Conservation (phyloP, 2,797 vertebrate genomes). For the Trichosurus vulpecula region DNA sequence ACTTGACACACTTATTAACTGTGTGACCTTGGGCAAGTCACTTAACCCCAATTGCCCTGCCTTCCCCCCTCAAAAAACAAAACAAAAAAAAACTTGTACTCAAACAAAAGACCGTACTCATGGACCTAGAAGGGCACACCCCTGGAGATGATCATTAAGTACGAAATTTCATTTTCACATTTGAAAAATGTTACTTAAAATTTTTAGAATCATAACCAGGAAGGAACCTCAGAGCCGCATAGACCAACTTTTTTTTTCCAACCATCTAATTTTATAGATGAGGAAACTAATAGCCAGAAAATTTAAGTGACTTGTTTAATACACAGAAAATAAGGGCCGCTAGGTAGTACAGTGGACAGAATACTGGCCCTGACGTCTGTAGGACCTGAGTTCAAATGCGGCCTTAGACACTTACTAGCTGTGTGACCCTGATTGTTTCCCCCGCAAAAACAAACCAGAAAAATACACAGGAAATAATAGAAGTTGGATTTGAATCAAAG, state of each 20-base stretch:
- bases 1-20: too few species aligned
- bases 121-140: too few species aligned
- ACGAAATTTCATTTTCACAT: neutral
- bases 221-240: neutral
- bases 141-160: neutral
- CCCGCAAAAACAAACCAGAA: too few species aligned
- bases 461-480: neutral
- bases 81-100: too few species aligned
- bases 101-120: too few species aligned
- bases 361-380: too few species aligned
- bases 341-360: neutral
- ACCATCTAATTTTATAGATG: neutral
- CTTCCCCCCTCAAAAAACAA: too few species aligned
- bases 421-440: neutral
- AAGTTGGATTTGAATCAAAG: neutral
- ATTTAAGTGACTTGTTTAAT: neutral
- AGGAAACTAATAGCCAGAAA: neutral
- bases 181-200: neutral
- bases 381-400: neutral
- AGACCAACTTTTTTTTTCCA: neutral
- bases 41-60: too few species aligned
- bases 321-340: neutral
- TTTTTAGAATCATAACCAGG: neutral
- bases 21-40: too few species aligned
- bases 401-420: neutral